These are phyloP conservation scores for Melanostoma scalare DNA, from an alignment of 2,888 invertebrate genomes.

Conservation along the genomic window DNA sequence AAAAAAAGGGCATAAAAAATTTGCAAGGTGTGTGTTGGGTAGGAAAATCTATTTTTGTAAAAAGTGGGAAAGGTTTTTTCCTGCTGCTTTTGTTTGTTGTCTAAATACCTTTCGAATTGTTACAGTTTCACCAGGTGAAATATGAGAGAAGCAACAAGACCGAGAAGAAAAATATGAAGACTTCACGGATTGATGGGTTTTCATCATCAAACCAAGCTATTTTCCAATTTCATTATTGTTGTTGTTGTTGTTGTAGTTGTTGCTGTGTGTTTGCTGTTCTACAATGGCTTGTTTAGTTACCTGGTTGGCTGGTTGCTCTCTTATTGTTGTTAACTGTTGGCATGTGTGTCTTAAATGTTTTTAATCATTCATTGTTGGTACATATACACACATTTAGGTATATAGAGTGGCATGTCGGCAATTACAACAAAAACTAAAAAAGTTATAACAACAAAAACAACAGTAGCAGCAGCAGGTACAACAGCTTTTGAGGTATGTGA, in stretches of 20 bases:
- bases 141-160: slow-evolving; percentile 23
- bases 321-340: slow-evolving; percentile 70
- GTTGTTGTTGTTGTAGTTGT: slow-evolving; percentile 12
- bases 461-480: slow-evolving; percentile 63
- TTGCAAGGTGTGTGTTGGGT: slow-evolving; percentile 41
- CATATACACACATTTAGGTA: not conserved
- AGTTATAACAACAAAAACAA: slow-evolving; percentile 29
- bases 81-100: not conserved
- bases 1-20: slow-evolving; percentile 44
- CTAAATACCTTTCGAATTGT: slow-evolving; percentile 40
- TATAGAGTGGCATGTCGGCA: slow-evolving; percentile 33
- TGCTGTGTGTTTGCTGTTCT: slow-evolving; percentile 26
- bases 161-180: slow-evolving; percentile 52
- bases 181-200: slow-evolving; percentile 68
- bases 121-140: slow-evolving; percentile 67
- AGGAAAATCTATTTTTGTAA: slow-evolving; percentile 12
- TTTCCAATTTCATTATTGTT: slow-evolving; percentile 66
- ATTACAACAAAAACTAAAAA: slow-evolving; percentile 27
- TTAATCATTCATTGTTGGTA: slow-evolving; percentile 53
- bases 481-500: slow-evolving; percentile 70
- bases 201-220: slow-evolving; percentile 64
- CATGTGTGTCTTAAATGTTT: slow-evolving; percentile 72
- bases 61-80: slow-evolving; percentile 48
- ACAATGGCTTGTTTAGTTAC: slow-evolving; percentile 53
- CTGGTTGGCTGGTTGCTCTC: slow-evolving; percentile 69